These are phyloP conservation scores for Pelosia muscerda DNA, from an alignment of 2,888 invertebrate genomes.

Conservation along the genomic window DNA sequence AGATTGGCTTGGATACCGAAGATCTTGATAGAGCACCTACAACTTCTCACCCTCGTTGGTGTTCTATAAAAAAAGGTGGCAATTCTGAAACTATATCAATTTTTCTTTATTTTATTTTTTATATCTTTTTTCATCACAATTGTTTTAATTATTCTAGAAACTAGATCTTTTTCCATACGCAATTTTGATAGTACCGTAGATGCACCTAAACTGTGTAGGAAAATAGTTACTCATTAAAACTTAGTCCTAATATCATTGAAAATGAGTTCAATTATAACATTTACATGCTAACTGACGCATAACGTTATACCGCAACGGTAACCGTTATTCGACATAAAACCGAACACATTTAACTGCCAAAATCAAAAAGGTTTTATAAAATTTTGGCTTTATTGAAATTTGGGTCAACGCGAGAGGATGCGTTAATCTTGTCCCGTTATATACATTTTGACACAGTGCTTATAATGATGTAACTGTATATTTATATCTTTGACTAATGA, in stretches of 20 bases:
- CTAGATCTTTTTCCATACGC: too few relatives aligned
- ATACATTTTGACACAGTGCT: conserved; percentile 46
- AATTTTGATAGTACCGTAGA: too few relatives aligned
- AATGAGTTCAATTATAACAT: conserved; percentile 1
- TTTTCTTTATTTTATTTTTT: too few relatives aligned
- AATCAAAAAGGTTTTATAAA: conserved; percentile 46
- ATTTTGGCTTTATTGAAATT: conserved; percentile 47
- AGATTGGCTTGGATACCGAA: too few relatives aligned
- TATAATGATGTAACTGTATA: conserved; percentile 50
- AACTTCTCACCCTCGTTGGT: too few relatives aligned
- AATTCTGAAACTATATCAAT: too few relatives aligned
- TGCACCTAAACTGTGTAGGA: background rate
- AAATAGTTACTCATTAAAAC: background rate
- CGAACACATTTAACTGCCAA: conserved; percentile 26
- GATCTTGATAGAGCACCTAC: too few relatives aligned
- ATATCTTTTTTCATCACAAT: too few relatives aligned
- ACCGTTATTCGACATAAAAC: conserved; percentile 44
- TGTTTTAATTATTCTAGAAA: too few relatives aligned
- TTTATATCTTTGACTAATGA: conserved; percentile 33
- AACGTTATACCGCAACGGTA: conserved; percentile 6
- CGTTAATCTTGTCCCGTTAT: conserved; percentile 45
- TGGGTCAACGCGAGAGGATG: conserved; percentile 47
- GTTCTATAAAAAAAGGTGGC: too few relatives aligned
- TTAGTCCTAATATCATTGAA: background rate
- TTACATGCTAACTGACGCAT: conserved; percentile 15